These are phyloP conservation scores for Iphiclides podalirius DNA, from an alignment of 2,888 invertebrate species.

Conservation along the genomic window DNA sequence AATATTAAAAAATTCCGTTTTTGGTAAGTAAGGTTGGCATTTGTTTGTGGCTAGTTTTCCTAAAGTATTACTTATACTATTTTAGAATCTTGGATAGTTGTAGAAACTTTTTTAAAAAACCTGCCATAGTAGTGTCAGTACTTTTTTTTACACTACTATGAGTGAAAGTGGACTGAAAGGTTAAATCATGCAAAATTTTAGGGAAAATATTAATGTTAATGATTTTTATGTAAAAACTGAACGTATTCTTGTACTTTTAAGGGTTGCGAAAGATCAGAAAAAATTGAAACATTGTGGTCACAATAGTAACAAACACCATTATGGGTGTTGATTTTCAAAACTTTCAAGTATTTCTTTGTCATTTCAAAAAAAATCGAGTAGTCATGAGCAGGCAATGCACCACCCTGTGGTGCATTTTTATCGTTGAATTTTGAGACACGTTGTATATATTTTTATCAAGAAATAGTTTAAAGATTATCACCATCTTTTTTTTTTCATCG, in stretches of 20 bases:
- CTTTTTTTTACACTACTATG: neutral
- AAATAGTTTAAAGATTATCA: too few species aligned
- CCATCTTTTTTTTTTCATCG: too few species aligned
- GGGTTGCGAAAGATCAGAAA: neutral
- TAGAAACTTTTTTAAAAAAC: neutral
- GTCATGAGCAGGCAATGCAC: too few species aligned
- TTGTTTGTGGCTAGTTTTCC: constrained; percentile 4
- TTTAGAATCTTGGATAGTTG: constrained; percentile 3
- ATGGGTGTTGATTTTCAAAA: too few species aligned
- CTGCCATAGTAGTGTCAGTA: neutral
- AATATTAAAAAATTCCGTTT: constrained; percentile 1
- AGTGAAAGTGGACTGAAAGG: neutral
- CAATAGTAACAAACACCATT: too few species aligned
- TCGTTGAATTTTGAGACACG: too few species aligned
- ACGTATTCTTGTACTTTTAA: neutral
- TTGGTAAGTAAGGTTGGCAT: neutral
- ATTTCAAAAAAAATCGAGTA: too few species aligned
- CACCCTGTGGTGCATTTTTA: too few species aligned
- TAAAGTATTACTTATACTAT: constrained; percentile 7
- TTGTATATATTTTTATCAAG: too few species aligned
- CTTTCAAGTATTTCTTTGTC: too few species aligned
- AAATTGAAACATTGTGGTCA: too few species aligned
- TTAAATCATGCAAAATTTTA: too few species aligned
- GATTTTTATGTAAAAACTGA: neutral
- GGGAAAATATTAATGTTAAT: neutral